Base-by-base conservation (phyloP, 2,888 invertebrate species). In the Standfussiana lucernea region DNA sequence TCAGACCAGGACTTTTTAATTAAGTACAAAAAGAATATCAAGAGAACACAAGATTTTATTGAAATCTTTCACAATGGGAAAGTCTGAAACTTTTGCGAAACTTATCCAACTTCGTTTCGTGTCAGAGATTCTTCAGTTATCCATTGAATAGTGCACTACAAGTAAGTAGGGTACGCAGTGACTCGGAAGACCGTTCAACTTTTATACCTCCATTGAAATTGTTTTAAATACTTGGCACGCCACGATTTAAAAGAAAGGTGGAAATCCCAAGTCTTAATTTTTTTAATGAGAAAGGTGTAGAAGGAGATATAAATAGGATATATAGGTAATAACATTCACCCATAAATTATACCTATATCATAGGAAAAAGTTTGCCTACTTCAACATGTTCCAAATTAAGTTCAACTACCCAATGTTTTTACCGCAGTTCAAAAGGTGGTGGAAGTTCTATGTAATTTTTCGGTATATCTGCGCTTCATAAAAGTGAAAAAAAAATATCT, bases 131-230 rank as follows among this genome's bases (percentile, higher is more conserved):
- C 79, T 82, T 82, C 71, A 82, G 75, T 80, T 81, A 76, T 78
- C 83, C 79, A 86, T 81, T 89, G 86, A 78, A 78, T 37, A 79
- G 82, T 80, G 82, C 79, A 79, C 72, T 79, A 79, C 83, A 78
- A 83, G 75, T 73, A 73, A 83, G 69, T 66, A 79, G 73, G 73
- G 67, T 75, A 72, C 66, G 67, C 62, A 78, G 76, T 75, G 61
- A 79, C 37, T 59, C 61, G 68, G 75, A 80, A 70, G 79, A 75
- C 61, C 70, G 75, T 66, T 71, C 65, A 89, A 89, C 87, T 89
- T 85, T 86, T 79, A 74, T 69, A 77, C 81, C 75, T 84, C 83
- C 78, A 88, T 86, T 87, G 86, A 88, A 88, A 89, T 86, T 77
- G 87, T 88, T 88, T 75, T 61, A 80, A 79, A 89, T 77, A 67